Percentiles rank a stretch among this genome's conserved stretches.
Conservation (phyloP, 2,888 invertebrate species). For the Leistus spinibarbis region DNA sequence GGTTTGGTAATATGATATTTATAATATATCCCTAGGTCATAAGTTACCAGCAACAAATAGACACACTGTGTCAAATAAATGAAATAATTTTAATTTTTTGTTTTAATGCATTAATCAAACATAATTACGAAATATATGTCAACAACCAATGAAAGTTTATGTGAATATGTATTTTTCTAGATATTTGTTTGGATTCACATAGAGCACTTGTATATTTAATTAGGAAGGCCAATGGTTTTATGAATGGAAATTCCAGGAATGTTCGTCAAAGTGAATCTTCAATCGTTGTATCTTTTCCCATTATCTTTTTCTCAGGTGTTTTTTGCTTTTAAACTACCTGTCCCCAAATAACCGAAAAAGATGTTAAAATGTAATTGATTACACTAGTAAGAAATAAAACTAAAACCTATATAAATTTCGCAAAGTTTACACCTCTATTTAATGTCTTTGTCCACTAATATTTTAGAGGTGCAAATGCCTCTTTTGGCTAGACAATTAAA, state of each 20-base stretch:
- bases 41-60: too few relatives aligned
- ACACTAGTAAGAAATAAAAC: neutral
- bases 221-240: neutral
- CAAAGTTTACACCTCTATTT: neutral
- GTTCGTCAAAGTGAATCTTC: neutral
- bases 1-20: too few relatives aligned
- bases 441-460: neutral
- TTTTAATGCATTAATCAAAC: too few relatives aligned
- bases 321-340: neutral
- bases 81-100: too few relatives aligned
- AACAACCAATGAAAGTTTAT: too few relatives aligned
- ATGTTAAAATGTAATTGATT: neutral
- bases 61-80: too few relatives aligned
- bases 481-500: too few relatives aligned
- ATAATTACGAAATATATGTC: too few relatives aligned
- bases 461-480: neutral
- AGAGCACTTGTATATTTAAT: too few relatives aligned
- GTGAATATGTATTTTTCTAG: too few relatives aligned
- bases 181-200: too few relatives aligned
- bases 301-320: neutral
- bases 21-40: too few relatives aligned
- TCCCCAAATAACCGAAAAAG: neutral
- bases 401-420: neutral
- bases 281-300: neutral
- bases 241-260: neutral